Percentiles rank a stretch among this genome's conserved stretches.
Evolutionary conservation across 2,113 vertebrate genomes (phyloP).

Genomic region (Ornithorhynchus anatinus): DNA sequence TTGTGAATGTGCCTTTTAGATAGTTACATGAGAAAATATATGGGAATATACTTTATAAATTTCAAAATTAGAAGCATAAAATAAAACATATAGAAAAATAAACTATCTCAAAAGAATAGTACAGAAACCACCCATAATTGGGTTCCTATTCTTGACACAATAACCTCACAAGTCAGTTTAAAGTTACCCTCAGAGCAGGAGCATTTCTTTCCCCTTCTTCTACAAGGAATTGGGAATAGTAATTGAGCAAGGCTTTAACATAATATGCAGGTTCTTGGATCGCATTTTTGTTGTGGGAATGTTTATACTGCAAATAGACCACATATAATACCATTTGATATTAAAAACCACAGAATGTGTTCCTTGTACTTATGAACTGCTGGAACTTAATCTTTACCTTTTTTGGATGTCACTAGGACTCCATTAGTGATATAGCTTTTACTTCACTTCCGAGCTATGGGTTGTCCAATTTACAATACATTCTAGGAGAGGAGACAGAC

Average conservation of each 20-base stretch:
- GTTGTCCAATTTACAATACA: no score
- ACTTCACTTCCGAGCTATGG: no score
- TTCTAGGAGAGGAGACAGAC: no score
- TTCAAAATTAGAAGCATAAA: constrained; percentile 35
- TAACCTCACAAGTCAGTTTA: neutral
- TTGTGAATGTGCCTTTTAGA: constrained; percentile 34
- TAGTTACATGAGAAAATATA: constrained; percentile 40
- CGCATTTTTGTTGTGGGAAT: no score
- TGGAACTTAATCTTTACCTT: no score
- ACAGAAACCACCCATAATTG: constrained; percentile 17
- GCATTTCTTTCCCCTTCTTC: constrained; percentile 10
- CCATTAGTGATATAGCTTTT: no score
- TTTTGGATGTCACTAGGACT: no score
- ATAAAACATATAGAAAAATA: constrained; percentile 33
- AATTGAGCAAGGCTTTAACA: neutral
- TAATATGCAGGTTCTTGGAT: no score
- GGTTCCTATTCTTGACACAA: neutral
- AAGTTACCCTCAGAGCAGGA: neutral
- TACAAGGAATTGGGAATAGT: constrained; percentile 28
- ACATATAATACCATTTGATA: no score
- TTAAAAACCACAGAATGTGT: no score
- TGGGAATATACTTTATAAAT: neutral
- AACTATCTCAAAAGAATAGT: constrained; percentile 19
- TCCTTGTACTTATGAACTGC: no score
- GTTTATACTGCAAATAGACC: no score